Evolutionary conservation across 2,888 invertebrate species (phyloP).

Genomic region (Linnaemya vulpina): DNA sequence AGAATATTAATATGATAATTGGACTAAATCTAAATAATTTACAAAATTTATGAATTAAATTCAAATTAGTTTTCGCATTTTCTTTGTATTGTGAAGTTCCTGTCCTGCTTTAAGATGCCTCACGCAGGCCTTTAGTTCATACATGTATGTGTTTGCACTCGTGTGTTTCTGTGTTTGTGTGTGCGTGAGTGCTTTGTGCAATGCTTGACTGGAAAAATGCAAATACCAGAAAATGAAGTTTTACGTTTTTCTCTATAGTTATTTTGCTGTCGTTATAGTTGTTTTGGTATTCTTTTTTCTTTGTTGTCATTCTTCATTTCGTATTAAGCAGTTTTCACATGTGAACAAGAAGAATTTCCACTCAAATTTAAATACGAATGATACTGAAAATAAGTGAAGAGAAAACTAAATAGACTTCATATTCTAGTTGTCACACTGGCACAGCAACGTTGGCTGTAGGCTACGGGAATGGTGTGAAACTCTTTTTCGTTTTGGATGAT

Average conservation of each 20-base stretch:
- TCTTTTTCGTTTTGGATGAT: neutral
- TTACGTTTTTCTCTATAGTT: slow-evolving; percentile 53
- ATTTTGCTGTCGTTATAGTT: slow-evolving; percentile 34
- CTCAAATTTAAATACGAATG: slow-evolving; percentile 58
- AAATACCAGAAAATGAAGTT: slow-evolving; percentile 72
- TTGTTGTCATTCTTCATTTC: neutral
- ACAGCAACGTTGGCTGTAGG: neutral
- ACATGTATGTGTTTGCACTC: too few relatives aligned
- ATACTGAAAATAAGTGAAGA: slow-evolving; percentile 38
- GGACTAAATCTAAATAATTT: too few relatives aligned
- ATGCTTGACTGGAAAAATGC: slow-evolving; percentile 67
- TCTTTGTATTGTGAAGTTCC: too few relatives aligned
- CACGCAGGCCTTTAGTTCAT: too few relatives aligned
- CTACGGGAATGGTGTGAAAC: neutral
- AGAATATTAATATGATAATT: too few relatives aligned
- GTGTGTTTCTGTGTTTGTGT: neutral
- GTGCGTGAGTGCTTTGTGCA: slow-evolving; percentile 16
- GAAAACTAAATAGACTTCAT: slow-evolving; percentile 52
- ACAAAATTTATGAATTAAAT: too few relatives aligned
- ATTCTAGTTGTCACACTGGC: slow-evolving; percentile 64
- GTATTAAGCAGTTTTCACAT: neutral
- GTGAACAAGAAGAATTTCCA: slow-evolving; percentile 52
- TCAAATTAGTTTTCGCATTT: too few relatives aligned
- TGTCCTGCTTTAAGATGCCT: too few relatives aligned
- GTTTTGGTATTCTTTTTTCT: neutral